These are phyloP conservation scores for Epinephelus malabaricus DNA, from an alignment of 2,797 vertebrate genomes.

Conservation along the genomic window DNA sequence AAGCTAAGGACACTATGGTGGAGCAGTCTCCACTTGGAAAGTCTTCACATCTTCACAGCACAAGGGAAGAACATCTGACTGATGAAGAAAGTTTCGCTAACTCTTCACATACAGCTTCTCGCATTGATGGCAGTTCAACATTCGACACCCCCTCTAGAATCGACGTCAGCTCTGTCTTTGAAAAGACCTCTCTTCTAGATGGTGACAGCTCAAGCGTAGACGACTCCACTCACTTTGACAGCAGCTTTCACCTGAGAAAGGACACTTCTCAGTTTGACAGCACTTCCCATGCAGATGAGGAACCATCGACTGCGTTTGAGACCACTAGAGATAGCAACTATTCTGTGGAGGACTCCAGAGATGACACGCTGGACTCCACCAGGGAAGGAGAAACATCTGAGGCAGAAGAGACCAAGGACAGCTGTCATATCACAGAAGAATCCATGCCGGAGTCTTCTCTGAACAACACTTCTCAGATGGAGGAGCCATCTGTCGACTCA, in stretches of 20 bases:
- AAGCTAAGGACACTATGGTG: slow-evolving; percentile 43
- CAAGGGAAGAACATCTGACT: slow-evolving; percentile 48
- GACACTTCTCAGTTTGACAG: slow-evolving; percentile 62
- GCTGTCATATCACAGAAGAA: slow-evolving; percentile 58
- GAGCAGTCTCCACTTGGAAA: slow-evolving; percentile 51
- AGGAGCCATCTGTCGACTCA: slow-evolving; percentile 64
- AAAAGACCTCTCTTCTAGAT: slow-evolving; percentile 54
- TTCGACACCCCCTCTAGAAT: slow-evolving; percentile 51
- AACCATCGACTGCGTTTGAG: slow-evolving; percentile 57
- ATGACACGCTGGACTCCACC: slow-evolving; percentile 67
- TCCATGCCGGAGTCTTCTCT: slow-evolving; percentile 74
- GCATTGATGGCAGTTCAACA: slow-evolving; percentile 55
- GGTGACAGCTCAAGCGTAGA: slow-evolving; percentile 52
- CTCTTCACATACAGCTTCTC: slow-evolving; percentile 45
- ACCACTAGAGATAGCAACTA: slow-evolving; percentile 65
- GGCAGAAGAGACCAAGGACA: slow-evolving; percentile 66
- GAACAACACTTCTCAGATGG: slow-evolving; percentile 68
- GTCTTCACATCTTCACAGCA: slow-evolving; percentile 63
- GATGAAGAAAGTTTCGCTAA: slow-evolving; percentile 67
- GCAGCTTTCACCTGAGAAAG: slow-evolving; percentile 47
- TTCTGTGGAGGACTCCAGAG: slow-evolving; percentile 65
- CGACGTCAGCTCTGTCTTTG: slow-evolving; percentile 59
- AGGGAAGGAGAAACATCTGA: slow-evolving; percentile 60
- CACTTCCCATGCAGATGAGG: slow-evolving; percentile 60
- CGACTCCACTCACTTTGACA: slow-evolving; percentile 62